These are phyloP conservation scores for Pachycephala philippinensis DNA, from an alignment of 2,113 vertebrate genomes.

Conservation along the genomic window DNA sequence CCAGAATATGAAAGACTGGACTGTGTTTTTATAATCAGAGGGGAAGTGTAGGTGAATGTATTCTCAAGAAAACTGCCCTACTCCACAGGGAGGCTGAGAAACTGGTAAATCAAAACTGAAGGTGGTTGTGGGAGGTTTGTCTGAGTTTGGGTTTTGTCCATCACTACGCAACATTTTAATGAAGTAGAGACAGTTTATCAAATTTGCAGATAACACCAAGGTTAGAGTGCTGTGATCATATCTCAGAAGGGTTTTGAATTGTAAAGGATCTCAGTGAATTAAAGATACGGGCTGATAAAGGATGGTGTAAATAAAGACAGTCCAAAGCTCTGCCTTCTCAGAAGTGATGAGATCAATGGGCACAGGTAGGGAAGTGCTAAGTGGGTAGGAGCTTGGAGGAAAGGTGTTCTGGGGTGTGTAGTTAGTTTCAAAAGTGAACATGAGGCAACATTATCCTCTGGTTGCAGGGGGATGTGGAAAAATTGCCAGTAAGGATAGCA, in stretches of 20 bases:
- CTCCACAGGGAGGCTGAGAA: background rate
- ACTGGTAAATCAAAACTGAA: background rate
- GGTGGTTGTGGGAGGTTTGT: background rate
- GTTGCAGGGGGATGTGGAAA: fast-evolving
- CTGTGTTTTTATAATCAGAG: background rate
- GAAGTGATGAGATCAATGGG: background rate
- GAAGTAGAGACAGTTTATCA: background rate
- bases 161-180: background rate
- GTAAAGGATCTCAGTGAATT: background rate
- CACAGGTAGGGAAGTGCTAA: background rate
- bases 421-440: background rate
- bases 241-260: background rate
- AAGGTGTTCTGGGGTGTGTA: fast-evolving
- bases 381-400: background rate
- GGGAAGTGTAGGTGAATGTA: background rate
- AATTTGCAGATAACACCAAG: background rate
- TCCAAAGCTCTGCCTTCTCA: background rate
- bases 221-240: background rate
- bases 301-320: background rate
- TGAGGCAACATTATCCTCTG: background rate
- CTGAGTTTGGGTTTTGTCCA: background rate
- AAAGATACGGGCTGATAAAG: background rate
- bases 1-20: background rate
- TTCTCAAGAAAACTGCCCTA: background rate
- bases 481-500: background rate